These are phyloP conservation scores for Melipona quadrifasciata DNA, from an alignment of 1,140 invertebrate species.

Conservation along the genomic window DNA sequence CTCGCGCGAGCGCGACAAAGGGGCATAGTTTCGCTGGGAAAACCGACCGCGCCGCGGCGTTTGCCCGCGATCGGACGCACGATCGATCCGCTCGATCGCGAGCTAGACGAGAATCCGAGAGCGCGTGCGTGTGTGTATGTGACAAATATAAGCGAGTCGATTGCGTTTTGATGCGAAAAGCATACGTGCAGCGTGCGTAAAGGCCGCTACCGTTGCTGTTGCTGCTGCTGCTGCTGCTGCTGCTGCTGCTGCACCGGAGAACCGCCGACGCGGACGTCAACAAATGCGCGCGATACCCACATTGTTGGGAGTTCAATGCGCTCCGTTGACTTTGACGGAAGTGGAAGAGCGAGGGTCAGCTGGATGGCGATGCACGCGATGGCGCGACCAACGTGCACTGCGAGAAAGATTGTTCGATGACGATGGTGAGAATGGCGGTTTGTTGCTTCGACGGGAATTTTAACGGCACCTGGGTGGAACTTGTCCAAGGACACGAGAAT, in stretches of 20 bases:
- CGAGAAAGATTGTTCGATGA: not conserved
- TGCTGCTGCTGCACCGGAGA: constrained; percentile 42
- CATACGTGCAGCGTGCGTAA: constrained; percentile 40
- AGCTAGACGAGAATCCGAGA: not conserved
- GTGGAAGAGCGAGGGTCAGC: constrained; percentile 27
- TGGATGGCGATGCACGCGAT: constrained; percentile 5
- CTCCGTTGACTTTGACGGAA: constrained; percentile 63
- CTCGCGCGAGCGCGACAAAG: constrained; percentile 4
- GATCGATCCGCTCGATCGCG: constrained; percentile 21
- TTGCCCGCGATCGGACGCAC: not conserved
- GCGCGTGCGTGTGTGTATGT: not conserved
- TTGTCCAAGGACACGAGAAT: not conserved
- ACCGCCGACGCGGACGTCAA: constrained; percentile 53
- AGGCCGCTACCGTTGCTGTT: too few species aligned
- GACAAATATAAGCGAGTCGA: constrained; percentile 56
- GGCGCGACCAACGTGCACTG: not conserved
- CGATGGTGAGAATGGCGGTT: not conserved
- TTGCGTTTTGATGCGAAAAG: constrained; percentile 67
- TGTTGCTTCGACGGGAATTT: not conserved
- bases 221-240: constrained; percentile 8
- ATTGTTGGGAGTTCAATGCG: constrained; percentile 68
- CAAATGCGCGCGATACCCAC: constrained; percentile 61
- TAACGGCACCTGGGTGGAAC: not conserved
- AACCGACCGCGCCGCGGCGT: not conserved
- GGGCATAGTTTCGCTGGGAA: not conserved